Evolutionary conservation across 2,113 vertebrate genomes (phyloP).

Genomic region (Chunga burmeisteri): DNA sequence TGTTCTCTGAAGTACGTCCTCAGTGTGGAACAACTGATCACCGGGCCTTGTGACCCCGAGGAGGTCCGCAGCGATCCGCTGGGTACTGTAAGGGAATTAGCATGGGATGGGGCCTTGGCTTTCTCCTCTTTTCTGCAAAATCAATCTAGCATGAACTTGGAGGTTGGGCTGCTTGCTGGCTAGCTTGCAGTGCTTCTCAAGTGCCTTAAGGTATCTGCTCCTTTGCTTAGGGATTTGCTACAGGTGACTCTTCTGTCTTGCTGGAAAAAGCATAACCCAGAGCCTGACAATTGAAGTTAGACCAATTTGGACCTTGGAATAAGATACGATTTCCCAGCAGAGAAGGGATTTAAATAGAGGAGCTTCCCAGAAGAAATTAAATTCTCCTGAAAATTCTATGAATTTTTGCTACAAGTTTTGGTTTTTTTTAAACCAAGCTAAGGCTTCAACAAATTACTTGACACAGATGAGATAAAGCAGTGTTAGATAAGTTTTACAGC

Average conservation of each 20-base stretch:
- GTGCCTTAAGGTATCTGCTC: neutral
- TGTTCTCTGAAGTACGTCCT: constrained; percentile 83
- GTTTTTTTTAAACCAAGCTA: constrained; percentile 78
- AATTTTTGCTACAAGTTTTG: constrained; percentile 93
- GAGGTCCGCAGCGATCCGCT: constrained; percentile 27
- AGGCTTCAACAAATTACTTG: constrained; percentile 89
- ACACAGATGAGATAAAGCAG: constrained; percentile 88
- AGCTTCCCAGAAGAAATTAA: neutral
- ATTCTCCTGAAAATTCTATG: constrained; percentile 94
- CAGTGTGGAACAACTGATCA: constrained; percentile 76
- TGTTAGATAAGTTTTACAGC: constrained; percentile 85
- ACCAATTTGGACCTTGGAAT: neutral
- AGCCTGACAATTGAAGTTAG: neutral
- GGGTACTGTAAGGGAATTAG: constrained; percentile 69
- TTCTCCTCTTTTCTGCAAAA: neutral
- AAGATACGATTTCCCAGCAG: neutral
- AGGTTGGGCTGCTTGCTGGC: neutral
- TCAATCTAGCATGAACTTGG: neutral
- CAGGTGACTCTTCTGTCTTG: neutral
- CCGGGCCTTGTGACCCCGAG: constrained; percentile 18
- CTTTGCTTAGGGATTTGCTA: neutral
- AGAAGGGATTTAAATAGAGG: neutral
- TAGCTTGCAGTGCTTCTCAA: neutral
- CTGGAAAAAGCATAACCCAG: neutral
- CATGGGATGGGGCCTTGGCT: neutral